Conservation (phyloP, 2,113 vertebrate species). For the Actenoides lindsayi region DNA sequence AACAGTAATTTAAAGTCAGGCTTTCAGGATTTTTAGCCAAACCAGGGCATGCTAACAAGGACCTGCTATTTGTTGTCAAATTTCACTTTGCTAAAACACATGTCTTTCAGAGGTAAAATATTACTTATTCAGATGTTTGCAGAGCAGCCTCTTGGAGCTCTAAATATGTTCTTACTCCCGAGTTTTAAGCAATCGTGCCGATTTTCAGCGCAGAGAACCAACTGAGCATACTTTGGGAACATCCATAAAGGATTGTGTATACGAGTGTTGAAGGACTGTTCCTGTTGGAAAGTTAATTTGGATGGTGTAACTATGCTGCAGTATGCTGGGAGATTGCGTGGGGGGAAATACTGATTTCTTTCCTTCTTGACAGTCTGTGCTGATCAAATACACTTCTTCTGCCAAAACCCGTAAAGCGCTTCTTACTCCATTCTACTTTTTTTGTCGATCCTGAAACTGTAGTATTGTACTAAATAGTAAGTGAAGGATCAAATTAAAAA, state of each 20-base stretch:
- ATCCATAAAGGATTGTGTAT: background rate
- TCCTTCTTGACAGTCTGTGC: background rate
- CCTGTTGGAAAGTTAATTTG: background rate
- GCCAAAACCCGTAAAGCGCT: background rate
- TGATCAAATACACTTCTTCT: background rate
- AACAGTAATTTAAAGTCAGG: background rate
- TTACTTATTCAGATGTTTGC: background rate
- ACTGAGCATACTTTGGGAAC: background rate
- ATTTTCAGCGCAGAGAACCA: background rate
- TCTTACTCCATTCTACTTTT: background rate
- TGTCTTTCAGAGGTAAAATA: background rate
- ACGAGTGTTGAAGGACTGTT: background rate
- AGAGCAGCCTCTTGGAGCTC: background rate
- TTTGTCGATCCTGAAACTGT: background rate
- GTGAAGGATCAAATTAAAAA: background rate
- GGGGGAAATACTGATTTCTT: background rate
- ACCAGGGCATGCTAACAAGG: background rate
- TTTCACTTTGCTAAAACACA: background rate
- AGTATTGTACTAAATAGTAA: background rate
- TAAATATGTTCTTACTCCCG: background rate
- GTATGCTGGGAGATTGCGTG: background rate
- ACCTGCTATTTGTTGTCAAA: slow-evolving; percentile 10
- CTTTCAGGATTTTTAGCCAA: slow-evolving; percentile 29
- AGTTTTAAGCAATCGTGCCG: background rate
- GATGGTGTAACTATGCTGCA: background rate